Percentiles rank a stretch among this genome's conserved stretches.
Evolutionary conservation across 2,113 vertebrate genomes (phyloP).

Genomic region (Panthera tigris): DNA sequence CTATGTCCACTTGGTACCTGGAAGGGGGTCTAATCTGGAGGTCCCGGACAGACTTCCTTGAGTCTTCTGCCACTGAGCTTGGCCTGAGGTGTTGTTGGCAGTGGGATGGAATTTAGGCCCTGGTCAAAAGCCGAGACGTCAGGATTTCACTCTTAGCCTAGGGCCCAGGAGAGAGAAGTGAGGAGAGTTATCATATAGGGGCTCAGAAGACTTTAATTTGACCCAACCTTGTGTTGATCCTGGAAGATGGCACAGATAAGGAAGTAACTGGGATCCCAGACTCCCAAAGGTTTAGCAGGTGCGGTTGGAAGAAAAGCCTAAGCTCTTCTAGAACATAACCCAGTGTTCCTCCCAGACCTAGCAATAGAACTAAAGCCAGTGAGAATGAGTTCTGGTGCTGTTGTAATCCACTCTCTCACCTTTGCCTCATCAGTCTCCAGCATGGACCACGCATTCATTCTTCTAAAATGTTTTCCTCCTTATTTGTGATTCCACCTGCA

Average conservation of each 20-base stretch:
- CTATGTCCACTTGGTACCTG: not conserved
- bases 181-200: not conserved
- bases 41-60: not conserved
- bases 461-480: not conserved
- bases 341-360: not conserved
- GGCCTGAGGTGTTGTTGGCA: not conserved
- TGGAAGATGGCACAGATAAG: not conserved
- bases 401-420: not conserved
- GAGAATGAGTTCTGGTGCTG: not conserved
- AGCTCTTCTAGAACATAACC: not conserved
- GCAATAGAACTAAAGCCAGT: not conserved
- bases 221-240: not conserved
- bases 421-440: not conserved
- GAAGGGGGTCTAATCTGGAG: not conserved
- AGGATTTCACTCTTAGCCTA: not conserved
- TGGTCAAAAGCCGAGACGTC: not conserved
- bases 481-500: not conserved
- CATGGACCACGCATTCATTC: not conserved
- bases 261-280: not conserved
- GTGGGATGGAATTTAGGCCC: not conserved
- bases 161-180: not conserved
- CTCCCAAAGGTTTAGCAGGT: not conserved
- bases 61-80: not conserved
- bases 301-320: not conserved
- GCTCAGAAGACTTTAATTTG: not conserved